Evolutionary conservation across 1,140 invertebrate species (phyloP).

Genomic region (Notospermus geniculatus): DNA sequence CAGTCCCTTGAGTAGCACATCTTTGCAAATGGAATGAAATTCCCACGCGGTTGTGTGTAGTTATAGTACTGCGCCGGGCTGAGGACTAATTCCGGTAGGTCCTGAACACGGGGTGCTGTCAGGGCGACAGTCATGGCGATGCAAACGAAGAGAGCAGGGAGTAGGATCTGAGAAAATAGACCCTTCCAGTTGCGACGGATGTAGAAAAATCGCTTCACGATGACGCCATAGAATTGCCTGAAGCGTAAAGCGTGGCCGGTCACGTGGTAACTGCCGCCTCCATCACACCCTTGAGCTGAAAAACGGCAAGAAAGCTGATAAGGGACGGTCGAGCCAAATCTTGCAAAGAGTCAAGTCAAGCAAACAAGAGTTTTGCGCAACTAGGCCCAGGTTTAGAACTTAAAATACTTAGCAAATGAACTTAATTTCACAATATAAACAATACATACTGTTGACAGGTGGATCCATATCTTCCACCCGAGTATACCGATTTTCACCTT

Average conservation of each 20-base stretch:
- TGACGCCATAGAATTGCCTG: slow-evolving; percentile 58
- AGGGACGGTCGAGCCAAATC: too few species aligned
- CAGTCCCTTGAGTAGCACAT: slow-evolving; percentile 17
- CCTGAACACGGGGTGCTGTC: slow-evolving; percentile 54
- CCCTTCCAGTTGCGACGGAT: slow-evolving; percentile 60
- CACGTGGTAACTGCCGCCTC: slow-evolving; percentile 36
- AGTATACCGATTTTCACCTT: too few species aligned
- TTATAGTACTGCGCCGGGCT: slow-evolving; percentile 59
- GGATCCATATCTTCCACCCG: too few species aligned
- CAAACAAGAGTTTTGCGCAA: too few species aligned
- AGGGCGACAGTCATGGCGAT: slow-evolving; percentile 57
- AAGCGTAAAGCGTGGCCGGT: slow-evolving; percentile 37
- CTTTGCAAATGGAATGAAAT: slow-evolving; percentile 53
- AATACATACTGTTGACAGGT: too few species aligned
- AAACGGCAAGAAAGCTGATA: too few species aligned
- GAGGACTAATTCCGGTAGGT: slow-evolving; percentile 56
- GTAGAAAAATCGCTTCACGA: slow-evolving; percentile 60
- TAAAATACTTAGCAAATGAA: too few species aligned
- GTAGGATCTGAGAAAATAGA: slow-evolving; percentile 62
- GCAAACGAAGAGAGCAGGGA: slow-evolving; percentile 62
- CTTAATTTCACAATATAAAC: too few species aligned
- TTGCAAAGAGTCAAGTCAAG: too few species aligned
- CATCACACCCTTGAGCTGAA: background rate
- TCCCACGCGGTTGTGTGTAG: slow-evolving; percentile 55
- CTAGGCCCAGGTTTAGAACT: too few species aligned